Evolutionary conservation across 1,140 invertebrate species (phyloP).

Genomic region (Formica selysi): DNA sequence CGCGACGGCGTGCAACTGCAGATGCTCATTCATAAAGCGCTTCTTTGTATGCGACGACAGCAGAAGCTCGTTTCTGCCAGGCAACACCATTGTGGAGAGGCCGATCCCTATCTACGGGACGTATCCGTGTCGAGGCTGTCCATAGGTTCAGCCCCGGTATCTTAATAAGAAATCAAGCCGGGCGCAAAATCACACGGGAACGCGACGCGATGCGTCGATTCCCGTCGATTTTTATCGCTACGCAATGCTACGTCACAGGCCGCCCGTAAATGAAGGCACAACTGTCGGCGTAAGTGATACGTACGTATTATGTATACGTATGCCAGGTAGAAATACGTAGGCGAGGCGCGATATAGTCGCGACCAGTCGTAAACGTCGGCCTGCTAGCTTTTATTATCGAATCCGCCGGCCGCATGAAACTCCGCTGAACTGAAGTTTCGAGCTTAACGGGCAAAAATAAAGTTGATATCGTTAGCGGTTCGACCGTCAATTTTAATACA

Average conservation of each 20-base stretch:
- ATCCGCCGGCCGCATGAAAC: constrained; percentile 49
- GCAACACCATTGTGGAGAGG: constrained; percentile 68
- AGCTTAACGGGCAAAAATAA: constrained; percentile 49
- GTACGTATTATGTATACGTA: constrained; percentile 36
- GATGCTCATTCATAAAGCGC: constrained; percentile 71
- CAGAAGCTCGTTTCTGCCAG: constrained; percentile 70
- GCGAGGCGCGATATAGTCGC: constrained; percentile 36
- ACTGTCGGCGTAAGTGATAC: constrained; percentile 59
- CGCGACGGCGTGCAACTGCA: constrained; percentile 46
- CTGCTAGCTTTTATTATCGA: constrained; percentile 58
- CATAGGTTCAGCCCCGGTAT: constrained; percentile 67
- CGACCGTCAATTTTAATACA: constrained; percentile 21
- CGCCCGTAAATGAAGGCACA: constrained; percentile 59
- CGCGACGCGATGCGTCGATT: constrained; percentile 28
- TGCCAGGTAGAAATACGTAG: constrained; percentile 20
- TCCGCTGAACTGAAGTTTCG: constrained; percentile 42
- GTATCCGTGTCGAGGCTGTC: constrained; percentile 72
- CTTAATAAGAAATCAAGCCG: constrained; percentile 66
- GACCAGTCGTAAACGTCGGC: constrained; percentile 53
- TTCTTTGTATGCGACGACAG: constrained; percentile 66
- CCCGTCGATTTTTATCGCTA: constrained; percentile 58
- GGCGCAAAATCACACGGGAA: constrained; percentile 38
- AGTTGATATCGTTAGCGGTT: constrained; percentile 56
- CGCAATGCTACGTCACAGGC: constrained; percentile 26
- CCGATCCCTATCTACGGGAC: constrained; percentile 71